These are phyloP conservation scores for Silurus asotus DNA, from an alignment of 2,113 vertebrate species.

Conservation along the genomic window DNA sequence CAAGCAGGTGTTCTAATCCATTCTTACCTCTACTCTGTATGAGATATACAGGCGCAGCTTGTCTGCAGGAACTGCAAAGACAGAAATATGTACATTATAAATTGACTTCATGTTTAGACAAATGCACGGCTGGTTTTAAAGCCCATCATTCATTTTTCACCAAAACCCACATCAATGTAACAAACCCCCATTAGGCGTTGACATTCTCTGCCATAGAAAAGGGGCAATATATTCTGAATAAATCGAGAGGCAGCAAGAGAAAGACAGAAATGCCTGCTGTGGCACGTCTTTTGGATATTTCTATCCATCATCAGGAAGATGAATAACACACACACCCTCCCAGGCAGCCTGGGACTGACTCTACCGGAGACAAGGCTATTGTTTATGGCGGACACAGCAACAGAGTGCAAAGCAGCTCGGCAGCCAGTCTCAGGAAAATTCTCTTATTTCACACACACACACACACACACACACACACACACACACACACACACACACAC, in stretches of 20 bases:
- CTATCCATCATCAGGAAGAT: slow-evolving; percentile 51
- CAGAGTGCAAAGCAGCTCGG: slow-evolving; percentile 14
- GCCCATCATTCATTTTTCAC: neutral
- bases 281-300: slow-evolving; percentile 42
- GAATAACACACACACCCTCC: slow-evolving; percentile 45
- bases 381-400: slow-evolving; percentile 48
- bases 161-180: slow-evolving; percentile 14
- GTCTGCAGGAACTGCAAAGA: slow-evolving; percentile 71
- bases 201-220: neutral
- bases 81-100: slow-evolving; percentile 17
- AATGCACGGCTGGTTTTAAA: neutral
- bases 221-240: slow-evolving; percentile 8
- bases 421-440: slow-evolving; percentile 22
- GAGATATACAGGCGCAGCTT: slow-evolving; percentile 83
- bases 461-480: slow-evolving; percentile 28
- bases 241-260: neutral
- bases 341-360: slow-evolving; percentile 33
- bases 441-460: slow-evolving; percentile 4
- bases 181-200: slow-evolving; percentile 7
- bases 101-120: neutral
- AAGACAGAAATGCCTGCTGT: slow-evolving; percentile 30
- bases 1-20: neutral
- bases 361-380: slow-evolving; percentile 47
- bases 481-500: slow-evolving; percentile 23
- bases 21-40: slow-evolving; percentile 76